Conservation (phyloP, 2,113 vertebrate species). For the Poeciliopsis turrubarensis region DNA sequence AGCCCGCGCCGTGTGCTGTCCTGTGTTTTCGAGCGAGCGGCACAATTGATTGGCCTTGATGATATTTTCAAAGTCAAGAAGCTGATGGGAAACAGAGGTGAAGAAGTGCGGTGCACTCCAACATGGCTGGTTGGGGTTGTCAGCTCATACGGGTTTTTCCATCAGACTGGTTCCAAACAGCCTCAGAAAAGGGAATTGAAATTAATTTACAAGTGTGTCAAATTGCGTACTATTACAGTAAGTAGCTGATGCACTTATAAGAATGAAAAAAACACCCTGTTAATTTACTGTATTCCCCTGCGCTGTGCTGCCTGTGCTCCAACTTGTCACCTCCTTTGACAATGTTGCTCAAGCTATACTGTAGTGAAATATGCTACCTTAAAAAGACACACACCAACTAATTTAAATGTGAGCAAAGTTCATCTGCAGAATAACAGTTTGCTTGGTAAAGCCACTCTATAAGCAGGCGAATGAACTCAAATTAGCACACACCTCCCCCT, state of each 20-base stretch:
- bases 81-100: slow-evolving; percentile 10
- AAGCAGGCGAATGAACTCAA: neutral
- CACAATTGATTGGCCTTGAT: slow-evolving; percentile 60
- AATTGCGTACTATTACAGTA: neutral
- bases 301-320: neutral
- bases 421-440: neutral
- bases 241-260: neutral
- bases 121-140: neutral
- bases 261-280: neutral
- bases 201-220: neutral
- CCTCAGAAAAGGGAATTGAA: too few relatives aligned
- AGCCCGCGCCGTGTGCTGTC: slow-evolving; percentile 18
- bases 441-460: neutral
- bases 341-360: neutral
- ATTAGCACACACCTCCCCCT: neutral
- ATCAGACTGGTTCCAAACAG: neutral
- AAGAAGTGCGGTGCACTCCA: neutral
- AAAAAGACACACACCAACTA: neutral
- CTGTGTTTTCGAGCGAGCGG: slow-evolving; percentile 19
- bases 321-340: neutral
- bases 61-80: slow-evolving; percentile 48
- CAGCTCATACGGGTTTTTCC: neutral
- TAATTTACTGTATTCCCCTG: neutral
- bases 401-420: neutral
- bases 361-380: neutral